Evolutionary conservation across 1,140 invertebrate species (phyloP).

Genomic region (Tenebrio molitor): DNA sequence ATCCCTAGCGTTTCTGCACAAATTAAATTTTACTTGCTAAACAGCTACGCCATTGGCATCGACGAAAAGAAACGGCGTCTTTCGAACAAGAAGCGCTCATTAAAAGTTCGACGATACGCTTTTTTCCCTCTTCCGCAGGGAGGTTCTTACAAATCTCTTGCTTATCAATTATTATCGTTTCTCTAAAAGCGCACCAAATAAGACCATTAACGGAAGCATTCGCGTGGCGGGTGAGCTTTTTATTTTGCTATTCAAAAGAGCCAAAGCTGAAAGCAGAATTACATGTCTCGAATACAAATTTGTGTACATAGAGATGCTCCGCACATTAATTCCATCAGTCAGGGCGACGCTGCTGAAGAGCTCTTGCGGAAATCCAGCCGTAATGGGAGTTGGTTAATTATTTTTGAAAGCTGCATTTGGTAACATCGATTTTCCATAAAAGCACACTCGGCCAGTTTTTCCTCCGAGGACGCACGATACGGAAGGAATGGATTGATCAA

Average conservation of each 20-base stretch:
- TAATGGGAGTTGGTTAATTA: too few species aligned
- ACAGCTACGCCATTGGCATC: constrained; percentile 6
- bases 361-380: not conserved
- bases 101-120: not conserved
- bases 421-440: too few species aligned
- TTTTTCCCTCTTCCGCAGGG: not conserved
- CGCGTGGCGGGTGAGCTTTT: not conserved
- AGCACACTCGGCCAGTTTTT: too few species aligned
- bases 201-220: not conserved
- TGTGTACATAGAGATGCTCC: not conserved
- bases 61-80: not conserved
- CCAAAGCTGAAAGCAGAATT: not conserved
- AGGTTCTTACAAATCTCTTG: not conserved
- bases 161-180: constrained; percentile 1
- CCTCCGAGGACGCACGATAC: too few species aligned
- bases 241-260: not conserved
- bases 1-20: constrained; percentile 7
- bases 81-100: constrained; percentile 1
- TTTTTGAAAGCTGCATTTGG: too few species aligned
- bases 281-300: constrained; percentile 2
- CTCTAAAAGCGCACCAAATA: not conserved
- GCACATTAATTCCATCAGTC: not conserved
- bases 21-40: constrained; percentile 11
- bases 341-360: not conserved
- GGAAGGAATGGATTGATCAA: too few species aligned